Base-by-base conservation (phyloP, 2,888 invertebrate genomes). In the Drosophila kokeensis region DNA sequence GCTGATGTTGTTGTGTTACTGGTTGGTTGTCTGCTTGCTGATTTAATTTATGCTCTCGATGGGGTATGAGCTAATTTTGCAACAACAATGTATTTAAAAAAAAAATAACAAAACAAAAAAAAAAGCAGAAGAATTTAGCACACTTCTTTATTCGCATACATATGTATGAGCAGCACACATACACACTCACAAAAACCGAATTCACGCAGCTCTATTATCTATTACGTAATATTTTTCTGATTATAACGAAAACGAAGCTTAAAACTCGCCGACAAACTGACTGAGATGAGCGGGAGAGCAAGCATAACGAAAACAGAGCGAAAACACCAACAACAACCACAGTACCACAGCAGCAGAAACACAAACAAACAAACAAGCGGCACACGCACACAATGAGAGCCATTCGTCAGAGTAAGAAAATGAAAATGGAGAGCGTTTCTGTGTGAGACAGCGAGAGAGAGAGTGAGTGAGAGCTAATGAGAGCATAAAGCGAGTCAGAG, bases 211-310 rank as follows among this genome's bases (percentile, higher is more conserved):
- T 79, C 77, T 88, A 80, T 86, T 88, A 90, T 91, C 83, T 87
- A 90, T 90, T 90, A 90, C 90, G 90, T 90, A 90, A 90, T 91
- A 87, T 88, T 83, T 83, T 79, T 52, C 61, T 70, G 79, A 79
- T 65, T 78, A 73, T 71, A 81, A 73, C 77, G 75, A 81, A 86
- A 90, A 80, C 82, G 89, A 70, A 90, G 87, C 87, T 85, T 87
- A 71, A 87, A 81, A 81, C 83, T 83, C 68, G 79, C 72, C 72
- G 72, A 72, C 69, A 70, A 32, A 32, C 29, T 29, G 52, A 53
- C 66, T 54, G 52, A 76, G 69, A 73, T 62, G 59, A 32, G 42
- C 55, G 76, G 65, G 62, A 36, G 69, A 70, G 61, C 21, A 68
- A 50, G 62, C 49, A 65, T 50, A 81, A 74, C 74, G 66, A 71